phyloP scores from a whole-genome alignment of 2,113 vertebrate genomes.

The Phalacrocorax pelagicus region DNA sequence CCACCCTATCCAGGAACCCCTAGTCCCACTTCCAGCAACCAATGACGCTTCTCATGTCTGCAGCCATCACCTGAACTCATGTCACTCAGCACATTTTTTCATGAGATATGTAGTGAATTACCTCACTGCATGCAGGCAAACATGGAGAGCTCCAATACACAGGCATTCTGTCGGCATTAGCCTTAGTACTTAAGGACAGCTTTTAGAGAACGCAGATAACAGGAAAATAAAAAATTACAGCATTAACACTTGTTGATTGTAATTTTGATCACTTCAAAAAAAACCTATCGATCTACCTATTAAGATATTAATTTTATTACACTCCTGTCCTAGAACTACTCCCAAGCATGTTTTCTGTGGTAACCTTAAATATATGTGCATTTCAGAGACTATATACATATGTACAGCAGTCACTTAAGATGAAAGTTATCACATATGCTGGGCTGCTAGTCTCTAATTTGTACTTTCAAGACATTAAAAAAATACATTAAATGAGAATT shows the following conservation, averaged over 20 bases:
- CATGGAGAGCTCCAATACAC: background rate
- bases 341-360: background rate
- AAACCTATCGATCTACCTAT: background rate
- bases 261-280: background rate
- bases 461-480: background rate
- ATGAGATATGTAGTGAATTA: background rate
- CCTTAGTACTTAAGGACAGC: background rate
- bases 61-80: background rate
- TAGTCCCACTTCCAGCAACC: background rate
- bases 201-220: accelerated
- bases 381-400: background rate
- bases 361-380: background rate
- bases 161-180: background rate
- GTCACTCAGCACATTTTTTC: background rate
- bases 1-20: background rate
- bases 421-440: accelerated
- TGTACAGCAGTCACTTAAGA: background rate
- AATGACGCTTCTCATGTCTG: no score
- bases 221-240: background rate
- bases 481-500: background rate
- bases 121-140: background rate
- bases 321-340: background rate
- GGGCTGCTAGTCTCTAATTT: background rate
- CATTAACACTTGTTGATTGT: no score
- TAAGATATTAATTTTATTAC: background rate